Conservation (phyloP, 2,113 vertebrate species). For the Fulica atra region DNA sequence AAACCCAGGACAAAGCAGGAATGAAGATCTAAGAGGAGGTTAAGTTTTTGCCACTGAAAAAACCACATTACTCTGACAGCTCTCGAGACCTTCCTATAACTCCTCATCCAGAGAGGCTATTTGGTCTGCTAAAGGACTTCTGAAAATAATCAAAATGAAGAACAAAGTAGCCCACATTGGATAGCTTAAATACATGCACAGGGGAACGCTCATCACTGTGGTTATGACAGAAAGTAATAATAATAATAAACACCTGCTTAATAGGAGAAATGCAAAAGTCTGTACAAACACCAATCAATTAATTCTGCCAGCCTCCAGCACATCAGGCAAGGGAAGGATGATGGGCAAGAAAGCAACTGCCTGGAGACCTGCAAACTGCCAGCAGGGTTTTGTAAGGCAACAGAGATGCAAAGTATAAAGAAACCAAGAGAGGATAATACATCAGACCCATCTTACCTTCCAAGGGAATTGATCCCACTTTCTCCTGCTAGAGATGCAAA, state of each 20-base stretch:
- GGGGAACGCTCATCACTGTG: not conserved
- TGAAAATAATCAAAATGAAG: slow-evolving; percentile 16
- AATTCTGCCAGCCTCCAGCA: not conserved
- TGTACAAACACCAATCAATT: not conserved
- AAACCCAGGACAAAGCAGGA: not conserved
- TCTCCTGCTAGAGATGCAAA: not conserved
- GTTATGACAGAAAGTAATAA: not conserved
- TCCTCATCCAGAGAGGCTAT: not conserved
- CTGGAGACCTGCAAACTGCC: not conserved
- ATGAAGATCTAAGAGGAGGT: slow-evolving; percentile 29
- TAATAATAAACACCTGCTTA: not conserved
- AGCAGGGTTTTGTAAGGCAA: not conserved
- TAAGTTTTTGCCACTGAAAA: not conserved
- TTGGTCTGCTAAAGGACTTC: not conserved
- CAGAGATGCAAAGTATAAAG: not conserved
- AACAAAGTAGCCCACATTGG: not conserved
- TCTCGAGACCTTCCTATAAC: not conserved
- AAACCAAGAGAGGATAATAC: not conserved
- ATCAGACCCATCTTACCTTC: not conserved
- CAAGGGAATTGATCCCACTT: not conserved
- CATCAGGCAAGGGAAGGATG: not conserved
- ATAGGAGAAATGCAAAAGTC: not conserved
- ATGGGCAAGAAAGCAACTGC: not conserved
- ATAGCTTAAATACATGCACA: not conserved
- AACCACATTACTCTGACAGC: slow-evolving; percentile 21